Percentiles rank a stretch among this genome's conserved stretches.
These are phyloP conservation scores for Prinia subflava DNA, from an alignment of 2,113 vertebrate species.

Conservation along the genomic window DNA sequence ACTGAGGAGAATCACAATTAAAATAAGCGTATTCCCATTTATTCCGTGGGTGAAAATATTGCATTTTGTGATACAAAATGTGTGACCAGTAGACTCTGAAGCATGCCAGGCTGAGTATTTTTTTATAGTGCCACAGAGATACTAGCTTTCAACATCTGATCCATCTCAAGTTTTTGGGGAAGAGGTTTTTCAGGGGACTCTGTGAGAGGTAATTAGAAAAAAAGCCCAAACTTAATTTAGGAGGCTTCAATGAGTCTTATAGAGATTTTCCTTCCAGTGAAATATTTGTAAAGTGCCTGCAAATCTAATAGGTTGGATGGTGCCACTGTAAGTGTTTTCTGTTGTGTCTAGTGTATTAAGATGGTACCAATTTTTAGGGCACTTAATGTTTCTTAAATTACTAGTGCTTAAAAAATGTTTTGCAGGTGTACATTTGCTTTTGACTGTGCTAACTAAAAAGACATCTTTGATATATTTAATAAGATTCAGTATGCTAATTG, in stretches of 20 bases:
- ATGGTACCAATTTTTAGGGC: background rate
- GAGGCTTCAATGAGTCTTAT: background rate
- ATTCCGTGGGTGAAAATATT: background rate
- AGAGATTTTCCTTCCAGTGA: background rate
- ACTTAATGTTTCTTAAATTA: background rate
- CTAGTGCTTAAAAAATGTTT: background rate
- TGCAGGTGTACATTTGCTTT: background rate
- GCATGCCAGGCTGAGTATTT: background rate
- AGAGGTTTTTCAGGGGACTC: background rate
- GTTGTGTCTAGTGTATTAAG: background rate
- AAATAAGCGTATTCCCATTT: background rate
- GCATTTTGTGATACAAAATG: background rate
- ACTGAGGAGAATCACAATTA: background rate
- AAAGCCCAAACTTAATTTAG: background rate
- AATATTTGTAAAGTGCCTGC: background rate
- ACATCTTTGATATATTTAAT: background rate
- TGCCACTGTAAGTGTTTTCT: background rate
- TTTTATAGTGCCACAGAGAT: background rate
- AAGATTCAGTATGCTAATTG: background rate
- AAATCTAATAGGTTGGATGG: background rate
- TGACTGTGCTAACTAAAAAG: background rate
- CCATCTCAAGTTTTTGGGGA: background rate
- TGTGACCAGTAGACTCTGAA: background rate
- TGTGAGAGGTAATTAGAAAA: background rate
- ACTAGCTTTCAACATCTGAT: background rate